A percentile compares a stretch with the other conserved stretches of the same genome.
Conservation (phyloP, 2,888 invertebrate genomes). For the Ptychoptera contaminata region DNA sequence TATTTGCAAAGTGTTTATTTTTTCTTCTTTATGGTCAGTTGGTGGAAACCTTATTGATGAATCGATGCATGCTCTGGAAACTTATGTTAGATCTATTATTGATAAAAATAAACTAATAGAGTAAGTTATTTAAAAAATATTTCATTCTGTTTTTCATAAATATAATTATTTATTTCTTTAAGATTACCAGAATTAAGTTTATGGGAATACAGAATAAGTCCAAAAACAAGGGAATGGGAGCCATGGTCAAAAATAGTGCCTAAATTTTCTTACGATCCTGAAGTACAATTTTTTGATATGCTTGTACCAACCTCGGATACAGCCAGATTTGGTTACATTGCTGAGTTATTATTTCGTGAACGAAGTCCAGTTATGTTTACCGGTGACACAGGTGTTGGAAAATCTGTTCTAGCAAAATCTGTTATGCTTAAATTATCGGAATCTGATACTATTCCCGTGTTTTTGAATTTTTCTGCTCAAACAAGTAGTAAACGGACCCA, state of each 20-base stretch:
- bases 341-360: constrained; percentile 50
- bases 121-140: constrained; percentile 19
- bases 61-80: constrained; percentile 53
- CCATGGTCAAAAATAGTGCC: constrained; percentile 68
- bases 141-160: constrained; percentile 1
- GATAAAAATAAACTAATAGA: constrained; percentile 52
- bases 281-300: constrained; percentile 72
- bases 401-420: constrained; percentile 69
- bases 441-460: constrained; percentile 52
- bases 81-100: constrained; percentile 45
- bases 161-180: too few species aligned
- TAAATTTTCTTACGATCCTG: constrained; percentile 48
- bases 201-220: constrained; percentile 64
- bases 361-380: constrained; percentile 71
- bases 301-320: constrained; percentile 86
- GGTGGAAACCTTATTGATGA: constrained; percentile 68
- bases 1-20: constrained; percentile 61
- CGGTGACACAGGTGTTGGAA: constrained; percentile 85
- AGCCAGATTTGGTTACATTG: constrained; percentile 52
- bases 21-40: constrained; percentile 69
- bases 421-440: constrained; percentile 47
- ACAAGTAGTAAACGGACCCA: constrained; percentile 72
- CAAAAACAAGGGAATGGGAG: constrained; percentile 51
- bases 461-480: constrained; percentile 82
- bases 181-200: constrained; percentile 56